A percentile compares a stretch with the other conserved stretches of the same genome.
Evolutionary conservation across 1,140 invertebrate species (phyloP).

Genomic region (Pseudobourletiella spinata): DNA sequence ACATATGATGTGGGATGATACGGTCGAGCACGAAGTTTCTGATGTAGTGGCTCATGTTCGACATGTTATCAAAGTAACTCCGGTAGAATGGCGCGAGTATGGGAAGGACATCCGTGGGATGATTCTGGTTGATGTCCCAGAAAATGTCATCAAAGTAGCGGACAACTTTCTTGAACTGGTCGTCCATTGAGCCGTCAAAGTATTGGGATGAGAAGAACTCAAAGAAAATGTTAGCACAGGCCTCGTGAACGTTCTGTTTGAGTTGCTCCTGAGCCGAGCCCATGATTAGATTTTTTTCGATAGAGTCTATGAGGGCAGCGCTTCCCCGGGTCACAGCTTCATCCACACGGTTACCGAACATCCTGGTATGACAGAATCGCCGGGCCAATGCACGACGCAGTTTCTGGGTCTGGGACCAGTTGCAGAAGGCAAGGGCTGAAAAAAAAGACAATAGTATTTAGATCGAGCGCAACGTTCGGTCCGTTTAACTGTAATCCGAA

Average conservation of each 20-base stretch:
- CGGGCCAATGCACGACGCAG: conserved; percentile 43
- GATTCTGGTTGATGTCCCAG: conserved; percentile 51
- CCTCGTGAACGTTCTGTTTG: conserved; percentile 56
- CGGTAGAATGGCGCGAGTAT: conserved; percentile 23
- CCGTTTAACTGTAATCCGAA: too few species aligned
- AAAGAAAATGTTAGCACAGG: conserved; percentile 75
- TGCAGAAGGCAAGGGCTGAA: conserved; percentile 73
- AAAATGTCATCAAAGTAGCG: conserved; percentile 75
- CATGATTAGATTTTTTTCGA: background rate
- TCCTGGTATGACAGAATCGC: conserved; percentile 30
- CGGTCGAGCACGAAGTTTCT: conserved; percentile 26
- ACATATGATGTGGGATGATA: conserved; percentile 31
- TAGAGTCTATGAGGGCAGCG: background rate
- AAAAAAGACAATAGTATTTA: conserved; percentile 40
- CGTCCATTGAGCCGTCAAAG: conserved; percentile 53
- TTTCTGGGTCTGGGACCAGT: conserved; percentile 77
- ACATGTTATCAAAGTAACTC: conserved; percentile 20
- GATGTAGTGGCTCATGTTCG: conserved; percentile 27
- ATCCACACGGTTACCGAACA: conserved; percentile 23
- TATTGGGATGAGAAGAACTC: conserved; percentile 71
- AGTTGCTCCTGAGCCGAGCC: conserved; percentile 39
- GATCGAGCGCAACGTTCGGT: too few species aligned
- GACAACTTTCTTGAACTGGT: conserved; percentile 56
- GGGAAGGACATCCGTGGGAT: conserved; percentile 33
- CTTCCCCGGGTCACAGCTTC: conserved; percentile 8